Conservation (phyloP, 2,113 vertebrate species). For the Atherinomorus stipes region DNA sequence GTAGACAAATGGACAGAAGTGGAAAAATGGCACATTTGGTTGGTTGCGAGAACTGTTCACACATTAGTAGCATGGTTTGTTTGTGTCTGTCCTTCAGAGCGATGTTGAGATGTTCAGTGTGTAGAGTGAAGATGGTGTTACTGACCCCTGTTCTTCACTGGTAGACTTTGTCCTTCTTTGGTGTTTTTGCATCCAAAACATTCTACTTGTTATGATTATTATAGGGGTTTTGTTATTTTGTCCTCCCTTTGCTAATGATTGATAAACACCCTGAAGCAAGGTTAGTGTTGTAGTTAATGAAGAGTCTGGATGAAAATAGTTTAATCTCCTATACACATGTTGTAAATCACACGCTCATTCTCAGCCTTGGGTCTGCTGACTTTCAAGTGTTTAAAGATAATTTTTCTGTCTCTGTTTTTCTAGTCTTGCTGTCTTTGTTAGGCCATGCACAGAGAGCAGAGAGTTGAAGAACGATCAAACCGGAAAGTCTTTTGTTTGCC, state of each 20-base stretch:
- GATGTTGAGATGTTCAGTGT: not conserved
- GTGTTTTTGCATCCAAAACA: not conserved
- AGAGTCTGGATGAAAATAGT: not conserved
- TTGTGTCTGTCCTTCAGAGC: not conserved
- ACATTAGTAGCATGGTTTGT: not conserved
- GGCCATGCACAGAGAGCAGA: slow-evolving; percentile 22
- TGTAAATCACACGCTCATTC: slow-evolving; percentile 31
- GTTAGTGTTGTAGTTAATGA: not conserved
- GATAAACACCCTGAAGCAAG: slow-evolving; percentile 25
- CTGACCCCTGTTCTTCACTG: slow-evolving; percentile 1
- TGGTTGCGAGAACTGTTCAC: slow-evolving; percentile 2
- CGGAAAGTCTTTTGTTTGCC: slow-evolving; percentile 61
- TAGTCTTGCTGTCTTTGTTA: slow-evolving; percentile 42
- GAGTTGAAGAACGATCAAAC: slow-evolving; percentile 27
- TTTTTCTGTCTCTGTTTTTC: slow-evolving; percentile 38
- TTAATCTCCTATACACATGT: slow-evolving; percentile 31
- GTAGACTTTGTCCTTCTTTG: slow-evolving; percentile 25
- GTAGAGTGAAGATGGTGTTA: slow-evolving; percentile 4
- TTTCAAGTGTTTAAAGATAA: slow-evolving; percentile 46
- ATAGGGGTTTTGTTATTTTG: slow-evolving; percentile 13
- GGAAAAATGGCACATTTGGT: not conserved
- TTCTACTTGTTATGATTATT: not conserved
- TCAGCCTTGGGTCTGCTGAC: slow-evolving; percentile 30
- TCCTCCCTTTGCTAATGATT: slow-evolving; percentile 39
- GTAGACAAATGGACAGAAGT: not conserved